Evolutionary conservation across 2,888 invertebrate species (phyloP).

Genomic region (Eulithis prunata): DNA sequence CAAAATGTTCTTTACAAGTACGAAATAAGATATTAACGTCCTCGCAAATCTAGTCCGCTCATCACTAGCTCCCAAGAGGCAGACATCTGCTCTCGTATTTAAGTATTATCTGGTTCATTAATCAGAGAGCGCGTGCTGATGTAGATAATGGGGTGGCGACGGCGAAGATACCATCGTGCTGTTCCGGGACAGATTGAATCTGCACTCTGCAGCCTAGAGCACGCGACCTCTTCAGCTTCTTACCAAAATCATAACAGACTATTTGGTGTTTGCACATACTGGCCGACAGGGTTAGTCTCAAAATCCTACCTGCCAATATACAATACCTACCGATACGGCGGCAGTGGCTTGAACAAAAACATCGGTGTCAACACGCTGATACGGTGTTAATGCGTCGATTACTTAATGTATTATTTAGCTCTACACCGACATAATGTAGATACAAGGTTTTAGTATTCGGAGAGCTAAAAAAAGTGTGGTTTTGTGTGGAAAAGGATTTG

Average conservation of each 20-base stretch:
- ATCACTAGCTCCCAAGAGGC: conserved; percentile 48
- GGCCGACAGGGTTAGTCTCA: too few species aligned
- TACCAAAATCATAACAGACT: conserved; percentile 6
- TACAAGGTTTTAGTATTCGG: too few species aligned
- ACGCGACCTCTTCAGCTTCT: conserved; percentile 30
- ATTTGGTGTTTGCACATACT: too few species aligned
- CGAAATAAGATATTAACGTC: conserved; percentile 2
- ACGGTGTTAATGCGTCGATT: too few species aligned
- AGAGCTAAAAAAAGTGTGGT: too few species aligned
- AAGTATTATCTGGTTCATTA: conserved; percentile 81
- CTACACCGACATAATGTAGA: too few species aligned
- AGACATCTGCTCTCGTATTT: conserved; percentile 79
- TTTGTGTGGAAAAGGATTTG: not conserved
- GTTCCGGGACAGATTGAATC: conserved; percentile 75
- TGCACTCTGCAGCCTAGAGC: conserved; percentile 41
- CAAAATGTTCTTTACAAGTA: too few species aligned
- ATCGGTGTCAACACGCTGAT: too few species aligned
- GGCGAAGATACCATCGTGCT: conserved; percentile 72
- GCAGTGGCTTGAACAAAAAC: too few species aligned
- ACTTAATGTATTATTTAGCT: too few species aligned
- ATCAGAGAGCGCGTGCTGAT: conserved; percentile 81
- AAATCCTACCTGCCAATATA: too few species aligned
- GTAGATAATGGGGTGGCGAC: conserved; percentile 81
- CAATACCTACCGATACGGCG: too few species aligned
- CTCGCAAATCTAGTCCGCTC: conserved; percentile 19